Evolutionary conservation across 2,888 invertebrate species (phyloP), one percentile per base, ranked within the genome.

Genomic region (Andricus quercusramuli): DNA sequence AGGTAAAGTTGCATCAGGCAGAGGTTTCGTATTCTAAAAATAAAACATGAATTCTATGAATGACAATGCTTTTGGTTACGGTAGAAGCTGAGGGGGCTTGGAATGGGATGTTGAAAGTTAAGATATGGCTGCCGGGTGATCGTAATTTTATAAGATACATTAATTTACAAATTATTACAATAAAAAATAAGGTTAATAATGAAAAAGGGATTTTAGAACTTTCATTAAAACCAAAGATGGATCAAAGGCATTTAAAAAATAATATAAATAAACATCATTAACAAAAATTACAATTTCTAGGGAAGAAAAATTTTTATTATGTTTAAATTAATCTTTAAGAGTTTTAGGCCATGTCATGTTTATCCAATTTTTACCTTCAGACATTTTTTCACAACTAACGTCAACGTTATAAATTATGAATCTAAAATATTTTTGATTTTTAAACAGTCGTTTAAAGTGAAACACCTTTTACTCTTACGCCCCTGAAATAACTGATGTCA

Each of bases 21-120:
- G 70, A 74, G 70, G 5, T 32, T 74, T n/a, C 13, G 20, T 70
- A 47, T 70, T 47, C 70, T 70, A 70, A 70, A 70, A 70, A 56
- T 74, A 74, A 51, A 74, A 32, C 51, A 15, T 68, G 11, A 22
- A 62, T 62, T 62, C 22, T 62, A 22, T 62, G 62, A 56, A 74
- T 74, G 70, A 56, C 70, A 56, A 74, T 47, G 32, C 70, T 20
- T 74, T 13, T 41, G 41, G 41, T 41, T 13, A 41, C 13, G 13
- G 41, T 41, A 41, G 13, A 13, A 13, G 3, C 11, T 11, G 3
- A 47, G 15, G 44, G 47, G 41, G 25, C 47, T 68, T 68, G 29
- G 29, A n/a, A 47, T 74, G 32, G 29, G 32, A 47, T 74, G 32
- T 56, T 51, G 32, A 56, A 74, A 74, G 70, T 74, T 56, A 56